Evolutionary conservation across 2,113 vertebrate species (phyloP).

Genomic region (Clarias gariepinus): DNA sequence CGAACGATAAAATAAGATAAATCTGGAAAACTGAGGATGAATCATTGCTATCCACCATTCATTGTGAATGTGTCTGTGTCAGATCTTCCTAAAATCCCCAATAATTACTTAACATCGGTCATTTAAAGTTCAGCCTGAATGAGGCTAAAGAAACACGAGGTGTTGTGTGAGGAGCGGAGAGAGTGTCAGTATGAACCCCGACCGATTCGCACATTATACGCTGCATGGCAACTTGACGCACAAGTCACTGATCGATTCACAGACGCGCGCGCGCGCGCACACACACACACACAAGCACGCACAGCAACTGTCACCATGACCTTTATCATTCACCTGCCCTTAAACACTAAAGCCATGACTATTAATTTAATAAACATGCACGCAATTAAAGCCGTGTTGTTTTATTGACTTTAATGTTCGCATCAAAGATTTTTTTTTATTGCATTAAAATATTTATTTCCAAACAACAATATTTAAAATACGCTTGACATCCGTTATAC

Average conservation of each 20-base stretch:
- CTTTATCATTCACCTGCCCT: background rate
- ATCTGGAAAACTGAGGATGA: constrained; percentile 27
- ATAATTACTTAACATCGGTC: background rate
- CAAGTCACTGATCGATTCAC: constrained; percentile 3
- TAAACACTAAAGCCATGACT: background rate
- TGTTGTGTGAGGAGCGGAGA: background rate
- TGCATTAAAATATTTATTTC: background rate
- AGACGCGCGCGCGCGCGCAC: background rate
- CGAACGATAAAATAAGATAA: constrained; percentile 39
- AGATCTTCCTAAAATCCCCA: background rate
- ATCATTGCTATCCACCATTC: constrained; percentile 59
- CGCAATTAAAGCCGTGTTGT: background rate
- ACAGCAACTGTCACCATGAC: constrained; percentile 10
- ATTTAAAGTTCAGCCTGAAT: background rate
- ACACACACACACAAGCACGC: constrained; percentile 21
- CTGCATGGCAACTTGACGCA: background rate
- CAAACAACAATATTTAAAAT: background rate
- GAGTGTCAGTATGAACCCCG: background rate
- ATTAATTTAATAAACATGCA: background rate
- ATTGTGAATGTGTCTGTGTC: constrained; percentile 40
- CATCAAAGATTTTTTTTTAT: background rate
- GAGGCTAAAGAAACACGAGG: background rate
- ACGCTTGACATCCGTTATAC: background rate
- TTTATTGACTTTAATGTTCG: constrained; percentile 8
- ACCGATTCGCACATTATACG: background rate